phyloP scores from a whole-genome alignment of 2,888 invertebrate species.

The Dryomyza anilis region DNA sequence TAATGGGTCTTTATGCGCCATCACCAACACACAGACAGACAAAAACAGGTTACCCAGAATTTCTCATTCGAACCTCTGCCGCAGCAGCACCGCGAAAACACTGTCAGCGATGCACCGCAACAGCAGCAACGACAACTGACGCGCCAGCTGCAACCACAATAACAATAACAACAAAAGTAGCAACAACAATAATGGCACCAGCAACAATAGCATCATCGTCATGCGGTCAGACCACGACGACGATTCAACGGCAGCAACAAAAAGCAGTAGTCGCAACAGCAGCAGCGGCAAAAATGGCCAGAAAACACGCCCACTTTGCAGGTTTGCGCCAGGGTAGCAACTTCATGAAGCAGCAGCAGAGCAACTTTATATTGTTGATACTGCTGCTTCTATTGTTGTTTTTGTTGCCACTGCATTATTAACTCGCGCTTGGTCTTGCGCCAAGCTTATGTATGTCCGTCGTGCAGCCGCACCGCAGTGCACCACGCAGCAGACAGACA shows the following conservation, averaged over 20 bases:
- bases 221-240: too few species aligned
- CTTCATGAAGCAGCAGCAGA: neutral
- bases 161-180: neutral
- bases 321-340: too few species aligned
- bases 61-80: conserved; percentile 1
- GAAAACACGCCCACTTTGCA: too few species aligned
- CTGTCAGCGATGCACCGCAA: neutral
- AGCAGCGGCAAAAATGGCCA: neutral
- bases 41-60: neutral
- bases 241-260: neutral
- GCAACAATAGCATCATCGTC: neutral
- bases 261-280: neutral
- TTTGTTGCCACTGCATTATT: neutral
- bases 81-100: conserved; percentile 10
- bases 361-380: neutral
- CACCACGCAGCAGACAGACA: neutral
- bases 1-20: neutral
- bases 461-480: neutral
- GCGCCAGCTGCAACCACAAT: neutral
- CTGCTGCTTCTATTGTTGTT: neutral
- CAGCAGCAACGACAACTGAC: neutral
- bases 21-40: neutral
- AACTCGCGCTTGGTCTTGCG: neutral
- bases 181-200: neutral
- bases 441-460: neutral